Conservation (phyloP, 2,797 vertebrate genomes). For the Lagorchestes hirsutus region DNA sequence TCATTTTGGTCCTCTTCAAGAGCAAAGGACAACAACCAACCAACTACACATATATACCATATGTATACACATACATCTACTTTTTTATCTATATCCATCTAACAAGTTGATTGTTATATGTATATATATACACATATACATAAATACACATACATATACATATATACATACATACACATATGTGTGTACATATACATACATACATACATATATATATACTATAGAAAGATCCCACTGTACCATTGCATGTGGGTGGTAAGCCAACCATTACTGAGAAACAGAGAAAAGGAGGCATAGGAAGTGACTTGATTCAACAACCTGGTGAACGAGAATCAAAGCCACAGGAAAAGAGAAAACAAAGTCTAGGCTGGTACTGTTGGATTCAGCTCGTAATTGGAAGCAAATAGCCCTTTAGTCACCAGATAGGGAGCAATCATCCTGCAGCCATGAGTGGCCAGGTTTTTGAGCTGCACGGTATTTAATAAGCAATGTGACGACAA, state of each 20-base stretch:
- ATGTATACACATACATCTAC: neutral
- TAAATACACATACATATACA: too few species aligned
- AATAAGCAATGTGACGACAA: slow-evolving; percentile 77
- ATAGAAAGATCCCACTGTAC: neutral
- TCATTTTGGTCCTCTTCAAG: too few species aligned
- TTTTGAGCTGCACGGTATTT: slow-evolving; percentile 70
- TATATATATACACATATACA: too few species aligned
- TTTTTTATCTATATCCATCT: neutral
- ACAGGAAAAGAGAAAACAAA: neutral
- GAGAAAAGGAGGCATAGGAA: neutral
- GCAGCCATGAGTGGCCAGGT: slow-evolving; percentile 33
- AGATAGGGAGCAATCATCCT: slow-evolving; percentile 16
- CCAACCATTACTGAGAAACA: neutral
- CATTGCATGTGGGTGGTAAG: neutral
- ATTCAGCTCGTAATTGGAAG: slow-evolving; percentile 33
- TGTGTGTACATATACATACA: too few species aligned
- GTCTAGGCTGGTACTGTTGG: neutral
- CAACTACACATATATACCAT: neutral
- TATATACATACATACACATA: too few species aligned
- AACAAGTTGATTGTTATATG: neutral
- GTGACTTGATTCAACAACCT: neutral
- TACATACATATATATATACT: neutral
- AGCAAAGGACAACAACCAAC: too few species aligned
- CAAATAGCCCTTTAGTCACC: fast-evolving
- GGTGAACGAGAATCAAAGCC: neutral